A percentile compares a stretch with the other conserved stretches of the same genome.
Evolutionary conservation across 2,888 invertebrate genomes (phyloP).

Genomic region (Norana najaformis): DNA sequence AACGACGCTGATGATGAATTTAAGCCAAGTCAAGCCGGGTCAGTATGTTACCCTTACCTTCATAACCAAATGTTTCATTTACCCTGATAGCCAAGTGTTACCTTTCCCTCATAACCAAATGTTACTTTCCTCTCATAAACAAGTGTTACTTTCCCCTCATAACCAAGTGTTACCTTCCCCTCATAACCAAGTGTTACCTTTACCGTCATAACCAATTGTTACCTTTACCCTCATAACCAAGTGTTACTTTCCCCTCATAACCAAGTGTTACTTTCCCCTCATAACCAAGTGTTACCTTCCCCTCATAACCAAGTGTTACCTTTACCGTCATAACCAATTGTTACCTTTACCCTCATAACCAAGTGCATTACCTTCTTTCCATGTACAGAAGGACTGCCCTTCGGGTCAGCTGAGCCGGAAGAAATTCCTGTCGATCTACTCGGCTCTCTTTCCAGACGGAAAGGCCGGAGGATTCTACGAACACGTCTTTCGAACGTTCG

Average conservation of each 20-base stretch:
- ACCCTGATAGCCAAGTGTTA: no score
- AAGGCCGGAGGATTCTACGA: slow-evolving; percentile 48
- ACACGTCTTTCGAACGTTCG: slow-evolving; percentile 49
- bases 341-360: neutral
- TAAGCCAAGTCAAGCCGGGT: no score
- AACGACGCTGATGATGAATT: no score
- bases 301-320: neutral
- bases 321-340: neutral
- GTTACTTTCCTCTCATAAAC: no score
- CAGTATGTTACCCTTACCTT: no score
- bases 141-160: no score
- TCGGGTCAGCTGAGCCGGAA: slow-evolving; percentile 89
- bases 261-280: neutral
- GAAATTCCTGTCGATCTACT: slow-evolving; percentile 79
- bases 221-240: neutral
- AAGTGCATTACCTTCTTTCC: neutral
- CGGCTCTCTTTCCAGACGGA: slow-evolving; percentile 47
- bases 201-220: neutral
- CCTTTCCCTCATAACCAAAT: no score
- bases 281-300: neutral
- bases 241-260: neutral
- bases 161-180: no score
- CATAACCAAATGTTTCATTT: no score
- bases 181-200: no score
- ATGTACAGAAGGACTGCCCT: slow-evolving; percentile 91